Evolutionary conservation across 1,140 invertebrate genomes (phyloP).

Genomic region (Polypedilum pembai): DNA sequence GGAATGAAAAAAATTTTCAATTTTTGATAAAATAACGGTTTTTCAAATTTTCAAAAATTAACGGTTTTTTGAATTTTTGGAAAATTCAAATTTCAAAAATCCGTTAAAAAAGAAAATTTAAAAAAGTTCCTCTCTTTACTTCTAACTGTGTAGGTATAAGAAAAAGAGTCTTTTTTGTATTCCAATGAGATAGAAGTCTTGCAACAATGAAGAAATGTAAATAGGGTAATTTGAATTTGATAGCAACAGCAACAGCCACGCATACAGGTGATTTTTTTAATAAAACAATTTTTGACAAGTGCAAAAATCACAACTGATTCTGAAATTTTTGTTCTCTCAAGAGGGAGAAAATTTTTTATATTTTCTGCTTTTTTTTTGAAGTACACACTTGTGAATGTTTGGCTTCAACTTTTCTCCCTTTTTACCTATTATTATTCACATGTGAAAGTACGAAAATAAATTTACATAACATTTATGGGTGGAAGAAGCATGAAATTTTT

Average conservation of each 20-base stretch:
- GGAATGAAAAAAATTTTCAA: too few relatives aligned
- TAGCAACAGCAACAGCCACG: not conserved
- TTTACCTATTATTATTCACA: conserved; percentile 2
- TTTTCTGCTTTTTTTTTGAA: not conserved
- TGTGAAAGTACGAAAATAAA: not conserved
- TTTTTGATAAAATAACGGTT: not conserved
- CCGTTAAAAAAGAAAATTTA: not conserved
- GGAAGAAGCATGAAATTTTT: not conserved
- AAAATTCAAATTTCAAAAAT: not conserved
- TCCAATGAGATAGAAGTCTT: not conserved
- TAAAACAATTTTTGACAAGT: not conserved
- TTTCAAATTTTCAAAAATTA: too few relatives aligned
- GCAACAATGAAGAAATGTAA: conserved; percentile 7
- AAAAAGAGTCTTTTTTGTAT: not conserved
- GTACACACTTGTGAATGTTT: not conserved
- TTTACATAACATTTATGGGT: conserved; percentile 13
- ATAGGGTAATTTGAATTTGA: conserved; percentile 28
- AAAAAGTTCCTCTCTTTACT: too few relatives aligned
- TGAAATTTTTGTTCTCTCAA: not conserved
- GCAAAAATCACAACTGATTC: not conserved
- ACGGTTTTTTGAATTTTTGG: too few relatives aligned
- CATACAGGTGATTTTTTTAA: not conserved
- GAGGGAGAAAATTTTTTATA: not conserved
- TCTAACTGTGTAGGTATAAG: too few relatives aligned
- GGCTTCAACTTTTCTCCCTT: not conserved